Evolutionary conservation across 2,113 vertebrate genomes (phyloP), one percentile per base, ranked within the genome.

Genomic region (Cynoglossus semilaevis): DNA sequence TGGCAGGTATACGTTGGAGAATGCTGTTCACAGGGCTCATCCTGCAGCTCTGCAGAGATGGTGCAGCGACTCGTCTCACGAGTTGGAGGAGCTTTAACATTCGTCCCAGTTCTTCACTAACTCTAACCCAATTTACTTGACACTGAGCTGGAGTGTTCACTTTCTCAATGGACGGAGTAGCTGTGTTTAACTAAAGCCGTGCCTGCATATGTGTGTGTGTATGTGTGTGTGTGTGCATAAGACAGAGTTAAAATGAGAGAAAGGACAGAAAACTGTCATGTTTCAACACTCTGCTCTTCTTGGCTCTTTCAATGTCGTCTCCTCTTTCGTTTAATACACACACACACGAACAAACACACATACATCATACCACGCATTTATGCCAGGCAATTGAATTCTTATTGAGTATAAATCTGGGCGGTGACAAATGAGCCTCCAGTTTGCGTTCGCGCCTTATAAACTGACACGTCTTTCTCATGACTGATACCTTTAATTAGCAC

Each of bases 301-400:
- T n/a, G 11, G 36, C 54, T 67, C 60, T 59, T 42, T 56, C 45
- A 10, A 5, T 53, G 41, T 42, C 55, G 15, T 29, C 45, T 59
- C 46, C n/a, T 38, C 34, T 40, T n/a, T 37, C 16, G 38, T 41
- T 17, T 50, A 59, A 48, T 12, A 14, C 46, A 49, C 47, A 49
- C 46, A 49, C 47, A 18, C 50, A 36, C 48, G 22, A 52, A 11
- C 14, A 6, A 35, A 51, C 22, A 49, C 38, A 58, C 58, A 79
- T 84, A 77, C 64, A 87, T 85, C 86, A 88, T 71, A 73, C 67
- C 53, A 46, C 72, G 63, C 74, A 81, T 88, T 85, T 82, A 85
- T 86, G 83, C 67, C 80, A 81, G 78, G 76, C 86, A 87, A 87
- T 84, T 87, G 76, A 81, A 87, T 89, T 85, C 70, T 82, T 82